phyloP scores from a whole-genome alignment of 2,888 invertebrate genomes.

The Scaptomyza reducta region DNA sequence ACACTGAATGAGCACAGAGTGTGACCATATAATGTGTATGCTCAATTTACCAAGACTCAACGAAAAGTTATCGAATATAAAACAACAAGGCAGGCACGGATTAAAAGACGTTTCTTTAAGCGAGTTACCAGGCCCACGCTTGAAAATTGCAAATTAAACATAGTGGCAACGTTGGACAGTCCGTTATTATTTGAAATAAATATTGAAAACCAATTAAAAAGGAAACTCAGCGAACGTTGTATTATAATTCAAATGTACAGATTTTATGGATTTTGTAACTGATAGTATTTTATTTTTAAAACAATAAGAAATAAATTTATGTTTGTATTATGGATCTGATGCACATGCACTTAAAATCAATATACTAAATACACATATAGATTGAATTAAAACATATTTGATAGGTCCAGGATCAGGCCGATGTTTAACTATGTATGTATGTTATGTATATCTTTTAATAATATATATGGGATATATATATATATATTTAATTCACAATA shows the following conservation, averaged over 20 bases:
- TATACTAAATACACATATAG: slow-evolving; percentile 55
- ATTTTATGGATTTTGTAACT: slow-evolving; percentile 54
- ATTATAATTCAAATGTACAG: not conserved
- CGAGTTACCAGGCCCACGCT: not conserved
- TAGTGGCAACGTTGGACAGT: not conserved
- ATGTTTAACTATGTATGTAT: slow-evolving; percentile 32
- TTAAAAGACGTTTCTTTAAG: not conserved
- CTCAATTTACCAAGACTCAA: slow-evolving; percentile 6
- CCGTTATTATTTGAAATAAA: not conserved
- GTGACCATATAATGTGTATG: slow-evolving; percentile 29
- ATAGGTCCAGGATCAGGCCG: slow-evolving; percentile 30
- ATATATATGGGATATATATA: slow-evolving; percentile 6
- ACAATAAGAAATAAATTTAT: slow-evolving; percentile 71
- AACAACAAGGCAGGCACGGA: not conserved
- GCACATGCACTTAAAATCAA: slow-evolving; percentile 62
- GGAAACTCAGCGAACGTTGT: not conserved
- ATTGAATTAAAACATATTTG: slow-evolving; percentile 45
- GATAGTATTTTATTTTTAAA: slow-evolving; percentile 69
- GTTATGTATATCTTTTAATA: not conserved
- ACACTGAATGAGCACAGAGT: slow-evolving; percentile 28
- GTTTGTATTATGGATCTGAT: slow-evolving; percentile 38
- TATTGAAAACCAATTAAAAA: not conserved
- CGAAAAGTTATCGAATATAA: not conserved
- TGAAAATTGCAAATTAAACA: not conserved
- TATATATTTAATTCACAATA: slow-evolving; percentile 25